phyloP scores from a whole-genome alignment of 2,797 vertebrate genomes.

The Chrysocyon brachyurus region DNA sequence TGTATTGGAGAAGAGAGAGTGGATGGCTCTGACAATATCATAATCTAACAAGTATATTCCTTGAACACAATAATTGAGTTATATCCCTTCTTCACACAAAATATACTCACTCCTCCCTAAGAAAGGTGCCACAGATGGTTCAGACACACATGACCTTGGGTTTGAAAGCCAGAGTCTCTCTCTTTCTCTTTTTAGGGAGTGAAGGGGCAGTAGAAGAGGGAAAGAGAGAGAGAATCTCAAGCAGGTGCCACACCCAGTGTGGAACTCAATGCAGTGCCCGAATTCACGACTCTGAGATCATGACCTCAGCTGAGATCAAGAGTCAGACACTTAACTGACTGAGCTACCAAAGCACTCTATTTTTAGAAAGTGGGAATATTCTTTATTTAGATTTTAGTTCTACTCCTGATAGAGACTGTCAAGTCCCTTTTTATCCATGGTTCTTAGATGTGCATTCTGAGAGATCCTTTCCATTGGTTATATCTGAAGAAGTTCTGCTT shows the following conservation, averaged over 20 bases:
- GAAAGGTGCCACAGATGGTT: not conserved
- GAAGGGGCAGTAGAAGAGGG: no score
- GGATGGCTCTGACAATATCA: not conserved
- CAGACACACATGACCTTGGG: no score
- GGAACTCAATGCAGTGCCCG: no score
- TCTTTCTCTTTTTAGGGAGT: no score
- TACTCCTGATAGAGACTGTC: not conserved
- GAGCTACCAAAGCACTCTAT: no score
- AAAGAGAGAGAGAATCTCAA: no score
- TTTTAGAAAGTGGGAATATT: not conserved
- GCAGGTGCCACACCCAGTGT: no score
- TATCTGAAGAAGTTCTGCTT: not conserved
- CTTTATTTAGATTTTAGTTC: not conserved
- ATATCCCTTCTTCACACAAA: not conserved
- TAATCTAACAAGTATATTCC: not conserved
- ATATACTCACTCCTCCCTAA: not conserved
- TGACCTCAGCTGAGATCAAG: no score
- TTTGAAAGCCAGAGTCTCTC: not conserved
- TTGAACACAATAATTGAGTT: not conserved
- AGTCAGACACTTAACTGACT: no score
- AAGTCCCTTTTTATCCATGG: not conserved
- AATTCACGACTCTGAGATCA: no score
- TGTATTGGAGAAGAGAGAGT: not conserved
- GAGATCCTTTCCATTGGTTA: not conserved
- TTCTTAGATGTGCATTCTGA: not conserved